Evolutionary conservation across 2,888 invertebrate genomes (phyloP).

Genomic region (Dasypolia templi): DNA sequence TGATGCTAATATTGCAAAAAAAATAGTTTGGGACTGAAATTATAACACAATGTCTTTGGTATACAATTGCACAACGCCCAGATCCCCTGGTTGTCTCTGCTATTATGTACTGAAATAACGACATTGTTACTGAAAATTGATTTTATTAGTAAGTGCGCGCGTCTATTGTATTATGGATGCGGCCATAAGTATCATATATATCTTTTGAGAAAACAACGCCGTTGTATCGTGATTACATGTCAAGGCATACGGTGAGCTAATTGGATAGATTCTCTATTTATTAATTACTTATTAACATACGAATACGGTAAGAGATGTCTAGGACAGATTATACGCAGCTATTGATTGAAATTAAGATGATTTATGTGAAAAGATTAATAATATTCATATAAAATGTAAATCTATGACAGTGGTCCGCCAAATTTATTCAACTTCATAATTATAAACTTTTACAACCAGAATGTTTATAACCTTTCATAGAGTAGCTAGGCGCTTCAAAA

Average conservation of each 20-base stretch:
- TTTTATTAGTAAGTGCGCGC: slow-evolving; percentile 6
- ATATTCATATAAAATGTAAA: background rate
- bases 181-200: background rate
- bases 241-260: background rate
- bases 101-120: background rate
- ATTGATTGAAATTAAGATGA: background rate
- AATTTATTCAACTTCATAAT: background rate
- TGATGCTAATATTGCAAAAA: background rate
- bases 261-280: background rate
- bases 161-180: slow-evolving; percentile 5
- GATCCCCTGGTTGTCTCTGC: background rate
- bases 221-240: background rate
- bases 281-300: background rate
- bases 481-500: background rate
- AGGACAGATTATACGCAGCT: background rate
- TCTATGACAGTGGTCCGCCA: background rate
- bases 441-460: background rate
- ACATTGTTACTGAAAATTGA: background rate
- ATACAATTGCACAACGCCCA: background rate
- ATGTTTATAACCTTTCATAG: background rate
- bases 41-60: background rate
- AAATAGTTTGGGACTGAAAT: background rate
- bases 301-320: background rate
- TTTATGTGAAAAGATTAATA: background rate
- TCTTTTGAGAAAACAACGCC: background rate